Percentiles rank a stretch among this genome's conserved stretches.
Conservation (phyloP, 2,113 vertebrate genomes). For the Halichoeres trimaculatus region DNA sequence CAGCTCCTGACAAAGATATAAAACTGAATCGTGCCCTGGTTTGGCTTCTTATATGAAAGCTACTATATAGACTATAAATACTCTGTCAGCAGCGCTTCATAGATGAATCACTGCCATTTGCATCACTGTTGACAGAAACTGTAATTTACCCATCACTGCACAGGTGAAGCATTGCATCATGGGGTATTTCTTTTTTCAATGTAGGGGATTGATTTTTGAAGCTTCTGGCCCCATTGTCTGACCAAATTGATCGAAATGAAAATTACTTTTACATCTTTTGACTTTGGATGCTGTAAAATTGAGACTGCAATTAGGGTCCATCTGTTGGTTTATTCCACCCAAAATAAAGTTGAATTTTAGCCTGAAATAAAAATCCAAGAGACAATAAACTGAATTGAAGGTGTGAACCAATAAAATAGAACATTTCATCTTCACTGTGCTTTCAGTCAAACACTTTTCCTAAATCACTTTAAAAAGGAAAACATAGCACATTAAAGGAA, state of each 20-base stretch:
- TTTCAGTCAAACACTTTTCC: no score
- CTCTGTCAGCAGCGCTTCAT: not conserved
- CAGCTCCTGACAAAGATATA: not conserved
- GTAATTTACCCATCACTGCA: slow-evolving; percentile 41
- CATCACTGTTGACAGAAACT: slow-evolving; percentile 43
- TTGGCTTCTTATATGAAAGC: not conserved
- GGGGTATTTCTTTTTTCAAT: slow-evolving; percentile 1
- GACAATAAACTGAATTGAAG: no score
- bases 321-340: no score
- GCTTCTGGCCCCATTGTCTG: not conserved
- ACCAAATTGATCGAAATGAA: not conserved
- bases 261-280: no score
- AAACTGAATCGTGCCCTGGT: not conserved
- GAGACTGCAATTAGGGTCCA: no score
- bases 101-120: slow-evolving; percentile 41
- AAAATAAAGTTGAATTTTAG: no score
- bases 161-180: slow-evolving; percentile 20
- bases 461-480: no score
- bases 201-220: no score
- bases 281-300: not conserved
- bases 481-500: no score
- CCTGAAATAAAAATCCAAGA: no score
- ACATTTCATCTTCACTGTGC: no score
- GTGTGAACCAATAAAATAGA: no score
- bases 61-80: slow-evolving; percentile 10